Evolutionary conservation across 2,797 vertebrate genomes (phyloP).

Genomic region (Emydoidea blandingii): DNA sequence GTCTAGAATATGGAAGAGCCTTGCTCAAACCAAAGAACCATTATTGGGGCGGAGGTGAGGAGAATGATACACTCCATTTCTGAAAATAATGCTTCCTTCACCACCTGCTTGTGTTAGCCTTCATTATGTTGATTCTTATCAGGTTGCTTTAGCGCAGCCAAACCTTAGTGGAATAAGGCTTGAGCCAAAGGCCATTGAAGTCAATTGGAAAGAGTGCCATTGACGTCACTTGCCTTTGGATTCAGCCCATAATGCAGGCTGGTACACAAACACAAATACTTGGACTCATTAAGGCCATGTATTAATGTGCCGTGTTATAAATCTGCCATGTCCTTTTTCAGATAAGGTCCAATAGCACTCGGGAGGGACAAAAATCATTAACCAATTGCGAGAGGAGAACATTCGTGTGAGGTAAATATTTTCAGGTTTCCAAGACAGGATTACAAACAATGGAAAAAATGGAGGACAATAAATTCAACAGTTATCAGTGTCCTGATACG

Average conservation of each 20-base stretch:
- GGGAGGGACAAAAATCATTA: neutral
- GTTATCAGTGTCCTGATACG: neutral
- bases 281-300: neutral
- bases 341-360: fast-evolving
- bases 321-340: neutral
- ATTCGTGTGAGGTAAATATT: neutral
- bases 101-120: neutral
- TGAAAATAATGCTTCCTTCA: neutral
- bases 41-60: neutral
- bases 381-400: neutral
- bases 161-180: neutral
- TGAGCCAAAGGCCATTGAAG: neutral
- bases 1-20: too few species aligned
- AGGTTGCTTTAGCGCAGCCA: neutral
- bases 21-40: neutral
- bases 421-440: neutral
- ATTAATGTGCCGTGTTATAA: neutral
- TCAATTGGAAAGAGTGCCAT: neutral
- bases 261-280: neutral
- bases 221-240: neutral
- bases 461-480: neutral
- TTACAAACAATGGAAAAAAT: neutral
- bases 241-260: neutral
- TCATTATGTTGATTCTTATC: neutral
- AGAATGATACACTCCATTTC: neutral